Evolutionary conservation across 2,113 vertebrate genomes (phyloP), one percentile per base, ranked within the genome.

Genomic region (Crocuta crocuta): DNA sequence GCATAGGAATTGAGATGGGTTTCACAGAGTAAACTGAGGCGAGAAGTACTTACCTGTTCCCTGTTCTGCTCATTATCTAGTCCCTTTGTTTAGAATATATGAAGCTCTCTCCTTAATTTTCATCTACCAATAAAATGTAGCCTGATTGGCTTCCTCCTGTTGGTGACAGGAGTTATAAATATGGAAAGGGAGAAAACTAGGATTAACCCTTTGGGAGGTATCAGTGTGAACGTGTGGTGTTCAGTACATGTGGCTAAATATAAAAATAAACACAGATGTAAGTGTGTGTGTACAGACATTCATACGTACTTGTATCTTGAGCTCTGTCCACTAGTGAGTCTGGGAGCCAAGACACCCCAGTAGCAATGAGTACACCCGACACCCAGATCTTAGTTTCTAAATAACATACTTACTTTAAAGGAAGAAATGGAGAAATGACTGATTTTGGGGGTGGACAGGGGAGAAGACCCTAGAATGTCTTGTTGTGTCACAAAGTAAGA

Each of bases 331-430:
- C 35, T 68, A 66, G 28, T 48, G 24, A 11, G 31, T 12, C 48
- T 50, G 35, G 50, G 43, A 85, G 39, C 17, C 63, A 21, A 55
- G 66, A 86, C 7, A 91, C 15, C 28, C 50, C 35, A 28, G 26
- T 3, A 68, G 28, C 50, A 80, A 80, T 17, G 12, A 96, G 55
- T 39, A 58, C 0, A 61, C 7, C 43, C 43, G 45, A 45, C 12
- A 63, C 17, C 12, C 21, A 90, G 79, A 86, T 65, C 78, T 79
- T 33, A 35, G 45, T 26, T 83, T 94, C 83, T 92, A 94, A 96
- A 55, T 31, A 53, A 23, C 33, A 48, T 10, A 53, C 16, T 2
- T 26, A 90, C 31, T 35, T 61, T 70, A n/a, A 88, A 87, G 43
- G 33, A 78, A 86, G 28, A 92, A 70, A 78, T 50, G 16, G 39